Evolutionary conservation across 1,140 invertebrate genomes (phyloP), one percentile per base, ranked within the genome.

Genomic region (Pseudomyrmex pallidus): DNA sequence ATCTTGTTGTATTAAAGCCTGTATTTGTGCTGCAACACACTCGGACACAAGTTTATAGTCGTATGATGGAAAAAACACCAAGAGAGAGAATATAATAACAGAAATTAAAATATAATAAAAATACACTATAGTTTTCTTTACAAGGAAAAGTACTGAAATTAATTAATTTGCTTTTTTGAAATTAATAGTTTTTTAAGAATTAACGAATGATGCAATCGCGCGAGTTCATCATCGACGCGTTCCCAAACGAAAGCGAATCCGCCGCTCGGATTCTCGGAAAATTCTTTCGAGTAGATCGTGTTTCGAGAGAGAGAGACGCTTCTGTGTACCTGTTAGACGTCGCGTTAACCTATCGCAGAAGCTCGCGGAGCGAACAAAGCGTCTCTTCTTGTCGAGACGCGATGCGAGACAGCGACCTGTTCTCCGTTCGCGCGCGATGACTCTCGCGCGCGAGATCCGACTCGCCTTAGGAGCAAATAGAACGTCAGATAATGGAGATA

Each of bases 401-500:
- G 68, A 64, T 20, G 12, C 46, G 15, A 72, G 25, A 52, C 50
- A 62, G 22, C 50, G 64, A 78, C 48, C 56, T 74, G 63, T 35
- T 35, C 63, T 67, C 50, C 54, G 10, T 35, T 46, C 62, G 57
- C 67, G 44, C 62, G 57, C 67, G 44, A 73, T 61, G 68, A 74
- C 13, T 82, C 70, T 68, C 44, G 35, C 22, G 78, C 57, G 62
- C 77, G 73, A 88, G 83, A 90, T 85, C 77, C 87, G 80, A 87
- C 78, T 83, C 68, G 84, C 85, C 80, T 86, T 73, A 17, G 83
- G 86, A 74, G 83, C 85, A 90, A 90, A 91, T 88, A 91, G 85
- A 90, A 87, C 85, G 82, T 78, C 74, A 89, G 89, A 91, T 90
- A 90, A 91, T 90, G 83, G 83, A 85, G 87, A 89, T 86, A 35